Evolutionary conservation across 2,113 vertebrate species (phyloP).

Genomic region (Pycnonotus jocosus): DNA sequence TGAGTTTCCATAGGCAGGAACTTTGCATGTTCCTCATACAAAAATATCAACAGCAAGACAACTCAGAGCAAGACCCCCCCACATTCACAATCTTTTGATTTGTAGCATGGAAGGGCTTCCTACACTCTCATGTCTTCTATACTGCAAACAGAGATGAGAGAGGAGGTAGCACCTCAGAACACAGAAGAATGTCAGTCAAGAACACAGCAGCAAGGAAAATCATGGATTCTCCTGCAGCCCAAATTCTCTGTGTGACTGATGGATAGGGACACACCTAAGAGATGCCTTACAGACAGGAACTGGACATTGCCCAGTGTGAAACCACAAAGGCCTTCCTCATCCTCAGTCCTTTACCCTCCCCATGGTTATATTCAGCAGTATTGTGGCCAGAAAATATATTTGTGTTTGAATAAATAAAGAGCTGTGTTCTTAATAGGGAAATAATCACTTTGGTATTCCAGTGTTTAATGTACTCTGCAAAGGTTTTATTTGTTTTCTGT

Average conservation of each 20-base stretch:
- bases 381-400: background rate
- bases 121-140: background rate
- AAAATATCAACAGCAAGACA: background rate
- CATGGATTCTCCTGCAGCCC: background rate
- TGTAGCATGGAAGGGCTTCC: background rate
- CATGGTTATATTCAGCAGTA: background rate
- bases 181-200: background rate
- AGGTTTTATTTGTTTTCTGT: background rate
- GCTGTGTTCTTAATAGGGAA: background rate
- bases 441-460: background rate
- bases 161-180: background rate
- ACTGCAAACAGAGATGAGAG: background rate
- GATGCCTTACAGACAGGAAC: background rate
- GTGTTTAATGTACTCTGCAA: background rate
- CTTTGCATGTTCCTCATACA: background rate
- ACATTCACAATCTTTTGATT: background rate
- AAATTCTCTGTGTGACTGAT: background rate
- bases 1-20: background rate
- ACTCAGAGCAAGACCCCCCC: background rate
- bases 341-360: background rate
- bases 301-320: background rate
- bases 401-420: background rate
- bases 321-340: background rate
- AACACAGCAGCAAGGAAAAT: background rate
- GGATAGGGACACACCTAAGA: background rate